Evolutionary conservation across 2,113 vertebrate genomes (phyloP), one percentile per base, ranked within the genome.

Genomic region (Oenanthe oenanthe): DNA sequence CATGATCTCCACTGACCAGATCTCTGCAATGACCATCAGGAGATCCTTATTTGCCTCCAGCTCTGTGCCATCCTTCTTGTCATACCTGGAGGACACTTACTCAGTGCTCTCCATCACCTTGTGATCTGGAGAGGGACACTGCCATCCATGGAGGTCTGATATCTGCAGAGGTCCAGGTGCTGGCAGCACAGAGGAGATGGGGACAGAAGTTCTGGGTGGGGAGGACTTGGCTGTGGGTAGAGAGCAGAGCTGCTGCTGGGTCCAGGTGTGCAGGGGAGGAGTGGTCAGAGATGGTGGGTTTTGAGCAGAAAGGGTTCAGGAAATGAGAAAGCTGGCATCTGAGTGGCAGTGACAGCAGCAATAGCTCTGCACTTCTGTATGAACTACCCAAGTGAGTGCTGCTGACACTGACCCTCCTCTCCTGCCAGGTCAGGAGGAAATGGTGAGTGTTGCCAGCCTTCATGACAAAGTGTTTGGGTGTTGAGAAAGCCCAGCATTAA

Each of bases 351-450:
- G 79, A 24, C 82, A 60, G 67, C 78, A 83, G 63, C 42, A 80
- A 71, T 38, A 93, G 58, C 61, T 40, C 60, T 86, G 17, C 29
- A 15, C 75, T 79, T 79, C 48, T 1, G 2, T 48, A 15, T 24
- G 78, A 74, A 94, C 92, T 71, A 85, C 67, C 54, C 51, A 54
- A 21, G 2, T 2, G 20, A 89, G 43, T 26, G 9, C 88, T 2
- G 43, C 63, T 56, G 34, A 18, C n/a, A 29, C 56, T 77, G 75
- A 71, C 60, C 51, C 32, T 77, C 36, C 28, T 88, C 65, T 93
- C 32, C 72, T 95, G 71, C 66, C 74, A 82, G 94, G 94, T 58
- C 89, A 93, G 85, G 26, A 63, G 89, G 85, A 94, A 94, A 89
- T 3, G 47, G 71, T 51, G n/a, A 42, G 40, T 48, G 67, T 51